phyloP scores from a whole-genome alignment of 2,797 vertebrate species.

The Protosalanx chinensis region DNA sequence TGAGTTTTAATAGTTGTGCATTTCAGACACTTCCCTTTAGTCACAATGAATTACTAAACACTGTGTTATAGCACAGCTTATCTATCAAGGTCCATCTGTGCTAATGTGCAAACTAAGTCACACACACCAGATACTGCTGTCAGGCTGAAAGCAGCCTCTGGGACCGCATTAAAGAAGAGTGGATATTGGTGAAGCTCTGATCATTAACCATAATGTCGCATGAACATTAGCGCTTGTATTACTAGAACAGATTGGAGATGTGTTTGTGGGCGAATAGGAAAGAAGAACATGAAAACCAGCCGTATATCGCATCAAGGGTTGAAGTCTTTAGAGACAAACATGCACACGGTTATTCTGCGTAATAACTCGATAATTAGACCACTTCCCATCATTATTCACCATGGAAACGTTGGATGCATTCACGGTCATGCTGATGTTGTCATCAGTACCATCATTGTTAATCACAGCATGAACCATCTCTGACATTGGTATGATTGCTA shows the following conservation, averaged over 20 bases:
- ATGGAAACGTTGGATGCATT: not conserved
- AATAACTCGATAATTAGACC: conserved; percentile 15
- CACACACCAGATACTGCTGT: not conserved
- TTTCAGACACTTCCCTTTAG: conserved; percentile 10
- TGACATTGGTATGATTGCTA: not conserved
- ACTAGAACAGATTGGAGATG: not conserved
- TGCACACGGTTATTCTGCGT: not conserved
- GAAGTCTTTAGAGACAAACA: not conserved
- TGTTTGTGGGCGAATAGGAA: not conserved
- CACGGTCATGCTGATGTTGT: not conserved
- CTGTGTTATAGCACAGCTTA: no score
- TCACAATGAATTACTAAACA: conserved; percentile 4
- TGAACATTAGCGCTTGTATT: no score
- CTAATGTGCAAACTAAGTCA: not conserved
- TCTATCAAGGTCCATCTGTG: conserved; percentile 2
- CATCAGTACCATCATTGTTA: conserved; percentile 34
- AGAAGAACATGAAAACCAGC: no score
- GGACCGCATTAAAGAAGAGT: not conserved
- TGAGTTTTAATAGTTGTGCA: conserved; percentile 32
- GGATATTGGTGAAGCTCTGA: no score
- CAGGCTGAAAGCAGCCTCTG: not conserved
- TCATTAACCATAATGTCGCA: no score
- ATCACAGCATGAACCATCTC: conserved; percentile 1
- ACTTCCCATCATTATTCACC: conserved; percentile 18
- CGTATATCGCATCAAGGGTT: not conserved